Conservation (phyloP, 2,888 invertebrate species). For the Microdon myrmicae region DNA sequence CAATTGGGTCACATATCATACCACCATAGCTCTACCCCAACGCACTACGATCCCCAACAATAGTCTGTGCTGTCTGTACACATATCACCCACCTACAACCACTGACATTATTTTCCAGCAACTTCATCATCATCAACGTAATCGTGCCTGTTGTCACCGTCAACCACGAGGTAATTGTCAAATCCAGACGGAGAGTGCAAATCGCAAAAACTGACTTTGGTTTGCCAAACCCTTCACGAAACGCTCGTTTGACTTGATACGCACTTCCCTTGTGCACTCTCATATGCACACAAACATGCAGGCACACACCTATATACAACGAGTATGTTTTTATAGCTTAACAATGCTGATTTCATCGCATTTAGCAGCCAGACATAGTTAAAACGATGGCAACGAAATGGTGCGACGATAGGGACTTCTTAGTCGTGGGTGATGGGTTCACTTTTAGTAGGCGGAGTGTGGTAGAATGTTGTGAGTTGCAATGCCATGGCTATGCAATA, state of each 20-base stretch:
- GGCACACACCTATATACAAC: too few species aligned
- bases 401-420: constrained; percentile 3
- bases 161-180: constrained; percentile 35
- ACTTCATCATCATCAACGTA: constrained; percentile 46
- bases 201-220: constrained; percentile 31
- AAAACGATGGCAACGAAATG: constrained; percentile 8
- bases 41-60: constrained; percentile 21
- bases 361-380: constrained; percentile 14
- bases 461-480: constrained; percentile 43
- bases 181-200: constrained; percentile 37
- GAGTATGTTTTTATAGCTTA: too few species aligned
- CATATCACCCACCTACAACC: constrained; percentile 49
- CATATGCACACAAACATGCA: too few species aligned
- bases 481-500: constrained; percentile 37
- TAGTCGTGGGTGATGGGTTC: constrained; percentile 47
- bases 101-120: constrained; percentile 32
- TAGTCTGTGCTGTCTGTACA: constrained; percentile 36
- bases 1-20: constrained; percentile 47
- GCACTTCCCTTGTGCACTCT: constrained; percentile 51
- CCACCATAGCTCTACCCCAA: constrained; percentile 25
- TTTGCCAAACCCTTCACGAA: constrained; percentile 48
- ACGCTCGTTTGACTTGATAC: constrained; percentile 40
- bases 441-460: constrained; percentile 48
- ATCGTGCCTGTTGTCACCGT: constrained; percentile 21
- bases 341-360: constrained; percentile 16